Conservation (phyloP, 2,113 vertebrate species). For the Oreochromis aureus region DNA sequence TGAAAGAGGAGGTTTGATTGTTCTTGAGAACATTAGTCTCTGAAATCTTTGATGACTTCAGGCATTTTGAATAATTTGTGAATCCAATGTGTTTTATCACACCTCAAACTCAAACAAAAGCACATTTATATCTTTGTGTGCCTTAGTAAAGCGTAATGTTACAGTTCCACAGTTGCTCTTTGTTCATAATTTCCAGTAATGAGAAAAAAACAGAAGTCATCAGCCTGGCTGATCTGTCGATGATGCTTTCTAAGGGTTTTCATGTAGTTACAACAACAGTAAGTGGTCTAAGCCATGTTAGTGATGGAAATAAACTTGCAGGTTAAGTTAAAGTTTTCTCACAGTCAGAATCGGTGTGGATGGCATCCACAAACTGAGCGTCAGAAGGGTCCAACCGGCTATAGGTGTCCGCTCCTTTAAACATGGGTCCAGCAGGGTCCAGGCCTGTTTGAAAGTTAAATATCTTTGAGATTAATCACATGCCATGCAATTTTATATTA, state of each 20-base stretch:
- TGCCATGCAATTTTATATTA: background rate
- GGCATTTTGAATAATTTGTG: background rate
- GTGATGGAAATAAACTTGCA: background rate
- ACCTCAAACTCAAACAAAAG: background rate
- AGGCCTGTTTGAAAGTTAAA: conserved; percentile 69
- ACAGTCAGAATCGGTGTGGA: conserved; percentile 95
- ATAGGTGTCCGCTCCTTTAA: conserved; percentile 78
- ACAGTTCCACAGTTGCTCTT: background rate
- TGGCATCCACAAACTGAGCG: conserved; percentile 89
- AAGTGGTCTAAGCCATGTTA: background rate
- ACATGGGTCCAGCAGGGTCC: conserved; percentile 90
- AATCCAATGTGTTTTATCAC: background rate
- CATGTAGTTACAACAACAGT: background rate
- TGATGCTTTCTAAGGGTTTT: background rate
- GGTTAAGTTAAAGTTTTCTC: conserved; percentile 46
- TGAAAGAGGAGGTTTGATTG: background rate
- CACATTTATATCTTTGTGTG: background rate
- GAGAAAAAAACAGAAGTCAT: background rate
- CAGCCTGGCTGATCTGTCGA: background rate
- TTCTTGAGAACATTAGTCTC: background rate
- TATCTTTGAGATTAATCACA: background rate
- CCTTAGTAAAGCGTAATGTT: background rate
- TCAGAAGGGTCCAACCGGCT: conserved; percentile 88
- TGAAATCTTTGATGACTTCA: background rate
- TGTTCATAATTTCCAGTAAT: background rate